Percentiles rank a stretch among this genome's conserved stretches.
These are phyloP conservation scores for Paramuricea clavata DNA, from an alignment of 92 coral and sea anemone species.

Conservation along the genomic window DNA sequence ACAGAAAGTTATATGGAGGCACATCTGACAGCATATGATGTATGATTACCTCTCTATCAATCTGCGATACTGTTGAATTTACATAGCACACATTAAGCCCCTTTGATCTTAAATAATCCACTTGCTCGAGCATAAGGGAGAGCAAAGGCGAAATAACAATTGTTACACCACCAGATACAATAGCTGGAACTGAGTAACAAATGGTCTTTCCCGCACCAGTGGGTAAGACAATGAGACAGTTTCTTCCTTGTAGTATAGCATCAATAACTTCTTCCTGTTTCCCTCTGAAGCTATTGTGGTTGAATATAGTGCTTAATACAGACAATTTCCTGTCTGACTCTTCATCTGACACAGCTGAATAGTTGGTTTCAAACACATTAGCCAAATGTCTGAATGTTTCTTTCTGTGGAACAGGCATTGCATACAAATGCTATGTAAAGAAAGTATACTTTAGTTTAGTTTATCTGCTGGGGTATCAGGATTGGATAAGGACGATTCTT, in stretches of 20 bases:
- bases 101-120: conserved; percentile 33
- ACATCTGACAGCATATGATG: conserved; percentile 41
- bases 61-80: conserved; percentile 45
- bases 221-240: conserved; percentile 63
- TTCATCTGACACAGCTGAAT: conserved; percentile 56
- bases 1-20: conserved; percentile 56
- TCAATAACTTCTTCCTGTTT: conserved; percentile 63
- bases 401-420: conserved; percentile 56
- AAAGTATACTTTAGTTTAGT: too few relatives aligned
- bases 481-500: too few relatives aligned
- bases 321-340: conserved; percentile 58
- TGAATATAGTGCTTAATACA: conserved; percentile 25
- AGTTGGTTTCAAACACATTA: conserved; percentile 44
- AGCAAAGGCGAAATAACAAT: conserved; percentile 62
- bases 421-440: conserved; percentile 44
- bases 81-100: conserved; percentile 68
- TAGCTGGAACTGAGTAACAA: conserved; percentile 72
- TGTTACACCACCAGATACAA: conserved; percentile 55
- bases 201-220: conserved; percentile 74
- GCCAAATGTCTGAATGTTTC: conserved; percentile 46
- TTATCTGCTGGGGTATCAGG: too few relatives aligned
- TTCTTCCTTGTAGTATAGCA: conserved; percentile 24
- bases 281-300: conserved; percentile 45
- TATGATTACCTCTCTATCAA: conserved; percentile 50
- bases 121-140: conserved; percentile 67